Percentiles rank a stretch among this genome's conserved stretches.
Evolutionary conservation across 2,113 vertebrate genomes (phyloP).

Genomic region (Lophura nycthemera): DNA sequence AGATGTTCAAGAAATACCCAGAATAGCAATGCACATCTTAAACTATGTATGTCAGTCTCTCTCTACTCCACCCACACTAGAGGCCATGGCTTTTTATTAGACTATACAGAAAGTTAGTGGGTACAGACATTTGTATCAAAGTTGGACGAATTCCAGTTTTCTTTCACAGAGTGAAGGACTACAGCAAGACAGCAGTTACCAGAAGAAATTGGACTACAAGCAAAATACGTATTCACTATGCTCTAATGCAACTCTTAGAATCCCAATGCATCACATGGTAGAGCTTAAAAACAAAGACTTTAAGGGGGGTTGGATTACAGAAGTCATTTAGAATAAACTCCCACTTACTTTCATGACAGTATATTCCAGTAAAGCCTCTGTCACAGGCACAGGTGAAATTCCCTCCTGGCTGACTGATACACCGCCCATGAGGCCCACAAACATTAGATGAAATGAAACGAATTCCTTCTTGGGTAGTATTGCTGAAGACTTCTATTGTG

Average conservation of each 20-base stretch:
- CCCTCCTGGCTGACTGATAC: constrained; percentile 89
- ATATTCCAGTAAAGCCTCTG: constrained; percentile 91
- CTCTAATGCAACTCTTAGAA: background rate
- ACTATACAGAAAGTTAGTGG: background rate
- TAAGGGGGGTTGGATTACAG: background rate
- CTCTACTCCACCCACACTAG: background rate
- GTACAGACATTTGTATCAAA: background rate
- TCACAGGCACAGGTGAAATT: constrained; percentile 95
- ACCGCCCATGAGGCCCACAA: constrained; percentile 91
- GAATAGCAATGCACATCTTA: background rate
- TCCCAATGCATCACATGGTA: background rate
- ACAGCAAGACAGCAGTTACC: background rate
- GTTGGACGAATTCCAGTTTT: background rate
- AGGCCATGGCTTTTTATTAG: background rate
- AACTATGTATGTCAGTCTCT: background rate
- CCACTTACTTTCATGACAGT: constrained; percentile 97
- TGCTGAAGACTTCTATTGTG: constrained; percentile 86
- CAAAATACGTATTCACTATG: background rate
- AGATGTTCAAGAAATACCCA: background rate
- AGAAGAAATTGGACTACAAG: background rate
- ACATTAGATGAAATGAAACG: constrained; percentile 87
- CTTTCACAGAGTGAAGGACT: background rate
- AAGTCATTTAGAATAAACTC: background rate
- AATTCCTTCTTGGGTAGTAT: constrained; percentile 78
- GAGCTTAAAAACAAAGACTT: background rate